Percentiles rank a stretch among this genome's conserved stretches.
Evolutionary conservation across 2,888 invertebrate species (phyloP).

Genomic region (Pachydiplax longipennis): DNA sequence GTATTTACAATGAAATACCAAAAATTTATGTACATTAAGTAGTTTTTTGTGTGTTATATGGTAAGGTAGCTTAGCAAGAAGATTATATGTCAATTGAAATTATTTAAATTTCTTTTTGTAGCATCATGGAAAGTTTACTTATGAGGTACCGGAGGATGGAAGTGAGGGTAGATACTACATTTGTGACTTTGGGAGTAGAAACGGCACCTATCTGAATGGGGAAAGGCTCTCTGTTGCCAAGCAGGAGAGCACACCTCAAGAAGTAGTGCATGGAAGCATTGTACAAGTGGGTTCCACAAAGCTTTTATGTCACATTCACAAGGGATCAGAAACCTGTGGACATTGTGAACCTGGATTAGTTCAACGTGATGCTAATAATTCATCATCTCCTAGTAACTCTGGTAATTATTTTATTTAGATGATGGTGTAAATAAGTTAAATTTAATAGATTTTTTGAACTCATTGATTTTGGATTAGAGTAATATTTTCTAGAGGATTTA

Average conservation of each 20-base stretch:
- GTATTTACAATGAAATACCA: no score
- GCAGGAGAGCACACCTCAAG: slow-evolving; percentile 69
- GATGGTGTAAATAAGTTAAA: no score
- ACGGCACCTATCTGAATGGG: slow-evolving; percentile 84
- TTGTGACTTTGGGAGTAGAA: slow-evolving; percentile 84
- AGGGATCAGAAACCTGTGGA: slow-evolving; percentile 87
- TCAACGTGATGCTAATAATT: slow-evolving; percentile 57
- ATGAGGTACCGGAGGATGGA: slow-evolving; percentile 61
- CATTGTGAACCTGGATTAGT: slow-evolving; percentile 92
- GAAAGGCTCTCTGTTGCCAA: slow-evolving; percentile 76
- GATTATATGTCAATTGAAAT: no score
- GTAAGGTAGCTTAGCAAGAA: no score
- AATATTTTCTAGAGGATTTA: no score
- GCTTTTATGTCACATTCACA: slow-evolving; percentile 84
- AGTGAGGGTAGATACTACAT: slow-evolving; percentile 69
- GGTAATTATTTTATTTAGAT: neutral
- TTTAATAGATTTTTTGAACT: no score
- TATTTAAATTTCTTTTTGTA: slow-evolving; percentile 58
- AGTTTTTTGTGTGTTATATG: no score
- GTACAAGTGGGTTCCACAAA: slow-evolving; percentile 75
- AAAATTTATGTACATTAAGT: no score
- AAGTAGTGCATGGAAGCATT: slow-evolving; percentile 72
- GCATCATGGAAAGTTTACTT: slow-evolving; percentile 76
- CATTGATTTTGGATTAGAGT: no score
- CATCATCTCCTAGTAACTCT: neutral